A percentile compares a stretch with the other conserved stretches of the same genome.
These are phyloP conservation scores for Gambelia wislizenii DNA, from an alignment of 2,797 vertebrate species.

Conservation along the genomic window DNA sequence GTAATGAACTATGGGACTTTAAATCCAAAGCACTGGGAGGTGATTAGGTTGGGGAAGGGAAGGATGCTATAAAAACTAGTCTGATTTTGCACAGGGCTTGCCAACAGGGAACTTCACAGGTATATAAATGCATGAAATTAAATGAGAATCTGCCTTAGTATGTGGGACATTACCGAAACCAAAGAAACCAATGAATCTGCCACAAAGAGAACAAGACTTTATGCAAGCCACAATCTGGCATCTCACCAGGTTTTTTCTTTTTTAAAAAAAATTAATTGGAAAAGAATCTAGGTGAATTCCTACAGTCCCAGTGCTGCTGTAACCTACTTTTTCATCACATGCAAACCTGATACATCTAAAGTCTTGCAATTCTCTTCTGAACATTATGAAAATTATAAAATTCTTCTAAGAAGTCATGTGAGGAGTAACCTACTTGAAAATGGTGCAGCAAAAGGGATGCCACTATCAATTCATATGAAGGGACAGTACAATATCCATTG, in stretches of 20 bases:
- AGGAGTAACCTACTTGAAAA: slow-evolving; percentile 53
- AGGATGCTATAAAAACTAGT: neutral
- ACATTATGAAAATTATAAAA: slow-evolving; percentile 22
- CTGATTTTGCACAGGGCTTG: slow-evolving; percentile 28
- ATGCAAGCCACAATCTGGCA: slow-evolving; percentile 17
- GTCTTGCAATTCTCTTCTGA: neutral
- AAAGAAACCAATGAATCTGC: slow-evolving; percentile 36
- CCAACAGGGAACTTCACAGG: neutral
- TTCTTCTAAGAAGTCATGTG: slow-evolving; percentile 31
- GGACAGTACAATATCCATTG: no score
- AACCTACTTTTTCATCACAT: slow-evolving; percentile 61
- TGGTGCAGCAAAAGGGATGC: slow-evolving; percentile 20
- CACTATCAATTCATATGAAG: no score
- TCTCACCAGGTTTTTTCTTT: slow-evolving; percentile 55
- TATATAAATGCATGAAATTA: slow-evolving; percentile 10
- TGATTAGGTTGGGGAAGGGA: neutral
- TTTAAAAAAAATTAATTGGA: slow-evolving; percentile 70
- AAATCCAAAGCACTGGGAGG: neutral
- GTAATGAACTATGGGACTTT: neutral
- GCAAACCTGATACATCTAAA: neutral
- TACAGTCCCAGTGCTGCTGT: slow-evolving; percentile 58
- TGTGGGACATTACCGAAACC: neutral
- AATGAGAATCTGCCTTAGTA: neutral
- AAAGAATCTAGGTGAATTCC: slow-evolving; percentile 37
- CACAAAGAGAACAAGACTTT: slow-evolving; percentile 46